Evolutionary conservation across 2,888 invertebrate genomes (phyloP).

Genomic region (Ophion ventricosus): DNA sequence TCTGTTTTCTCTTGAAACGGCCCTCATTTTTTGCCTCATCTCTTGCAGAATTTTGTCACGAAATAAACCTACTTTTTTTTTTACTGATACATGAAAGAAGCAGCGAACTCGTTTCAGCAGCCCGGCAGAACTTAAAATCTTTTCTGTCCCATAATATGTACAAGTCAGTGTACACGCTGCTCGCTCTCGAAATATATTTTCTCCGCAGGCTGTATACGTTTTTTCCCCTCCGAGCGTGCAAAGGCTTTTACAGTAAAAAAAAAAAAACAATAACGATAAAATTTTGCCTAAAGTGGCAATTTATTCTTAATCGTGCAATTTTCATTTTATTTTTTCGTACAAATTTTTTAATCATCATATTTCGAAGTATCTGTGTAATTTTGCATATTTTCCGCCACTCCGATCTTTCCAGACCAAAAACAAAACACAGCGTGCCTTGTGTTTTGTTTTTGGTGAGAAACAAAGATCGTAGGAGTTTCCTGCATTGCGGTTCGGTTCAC

Average conservation of each 20-base stretch:
- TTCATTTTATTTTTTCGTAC: neutral
- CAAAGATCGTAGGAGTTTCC: constrained; percentile 14
- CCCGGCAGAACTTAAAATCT: neutral
- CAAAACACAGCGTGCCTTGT: neutral
- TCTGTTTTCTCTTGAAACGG: neutral
- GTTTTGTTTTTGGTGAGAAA: neutral
- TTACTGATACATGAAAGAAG: neutral
- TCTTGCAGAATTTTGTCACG: neutral
- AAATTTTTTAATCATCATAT: neutral
- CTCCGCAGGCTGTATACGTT: no score
- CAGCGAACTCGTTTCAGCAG: neutral
- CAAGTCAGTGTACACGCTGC: neutral
- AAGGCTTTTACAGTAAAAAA: no score
- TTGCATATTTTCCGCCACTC: no score
- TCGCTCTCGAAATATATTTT: no score
- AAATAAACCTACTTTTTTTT: neutral
- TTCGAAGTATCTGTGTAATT: neutral
- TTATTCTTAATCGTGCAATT: neutral
- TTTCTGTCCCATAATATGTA: neutral
- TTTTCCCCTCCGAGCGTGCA: neutral
- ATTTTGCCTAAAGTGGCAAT: no score
- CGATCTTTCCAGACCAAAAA: no score
- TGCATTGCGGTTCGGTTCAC: constrained; percentile 53
- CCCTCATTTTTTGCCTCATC: neutral
- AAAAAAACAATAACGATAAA: no score